Conservation (phyloP, 2,113 vertebrate genomes). For the Agapornis roseicollis region DNA sequence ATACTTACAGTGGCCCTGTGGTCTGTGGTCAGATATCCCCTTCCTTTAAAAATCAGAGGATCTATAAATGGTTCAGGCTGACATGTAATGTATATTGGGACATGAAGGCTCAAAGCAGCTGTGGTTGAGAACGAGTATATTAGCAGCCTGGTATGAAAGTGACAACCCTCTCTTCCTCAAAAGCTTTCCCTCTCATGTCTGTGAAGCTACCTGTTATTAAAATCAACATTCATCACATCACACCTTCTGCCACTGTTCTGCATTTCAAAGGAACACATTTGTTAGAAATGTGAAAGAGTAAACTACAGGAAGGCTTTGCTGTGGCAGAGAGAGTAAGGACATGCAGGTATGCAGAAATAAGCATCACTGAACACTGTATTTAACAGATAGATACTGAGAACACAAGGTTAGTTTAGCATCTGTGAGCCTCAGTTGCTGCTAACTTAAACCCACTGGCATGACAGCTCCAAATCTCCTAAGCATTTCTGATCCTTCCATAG, state of each 20-base stretch:
- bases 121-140: background rate
- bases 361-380: background rate
- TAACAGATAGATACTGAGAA: background rate
- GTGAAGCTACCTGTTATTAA: background rate
- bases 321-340: background rate
- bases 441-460: background rate
- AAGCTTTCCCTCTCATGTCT: background rate
- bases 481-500: background rate
- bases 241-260: background rate
- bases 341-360: background rate
- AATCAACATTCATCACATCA: background rate
- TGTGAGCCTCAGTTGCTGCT: background rate
- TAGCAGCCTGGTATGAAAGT: background rate
- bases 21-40: background rate
- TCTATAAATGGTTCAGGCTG: background rate
- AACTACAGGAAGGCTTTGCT: background rate
- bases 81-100: background rate
- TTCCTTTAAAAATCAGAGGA: background rate
- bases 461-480: background rate
- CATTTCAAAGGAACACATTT: background rate
- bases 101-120: background rate
- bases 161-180: background rate
- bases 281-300: background rate
- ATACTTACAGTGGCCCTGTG: background rate
- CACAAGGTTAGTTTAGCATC: background rate